Base-by-base conservation (phyloP, 1,140 invertebrate species). In the Listronotus oregonensis region DNA sequence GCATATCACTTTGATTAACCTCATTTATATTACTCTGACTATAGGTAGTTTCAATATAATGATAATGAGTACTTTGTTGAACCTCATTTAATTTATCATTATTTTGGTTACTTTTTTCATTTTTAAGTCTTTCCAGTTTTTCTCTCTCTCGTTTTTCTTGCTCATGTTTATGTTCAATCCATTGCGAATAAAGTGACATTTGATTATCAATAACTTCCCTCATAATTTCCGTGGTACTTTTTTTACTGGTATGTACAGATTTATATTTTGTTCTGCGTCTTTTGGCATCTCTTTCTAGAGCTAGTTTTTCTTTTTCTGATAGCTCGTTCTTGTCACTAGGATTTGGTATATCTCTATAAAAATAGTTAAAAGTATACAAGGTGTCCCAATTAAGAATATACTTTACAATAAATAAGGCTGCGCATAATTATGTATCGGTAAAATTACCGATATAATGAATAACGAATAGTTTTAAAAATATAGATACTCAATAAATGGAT, bases 141-240 rank as follows among this genome's bases (percentile, higher is more conserved):
- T 64, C 62, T 44, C 56, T 64, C 18, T 64, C 62, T 27, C 15
- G 11, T 42, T 15, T 21, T 50, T 64, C 52, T 21, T 56, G 34
- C 27, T 59, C 49, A 17, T 72, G 61, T 67, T 69, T 66, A 42
- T 43, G 46, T 39, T 60, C 50, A 12, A 66, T 32, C 64, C 64
- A 76, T 8, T 77, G 73, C 47, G 50, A 56, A 54, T 77, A 78
- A 42, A 73, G 31, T 37, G 73, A 72, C 77, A 78, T 79, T 65
- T 89, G 87, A 32, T 85, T 83, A 56, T 81, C 78, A 55, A 89
- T 87, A 7, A 89, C 81, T 74, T 87, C 85, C 9, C 85, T 80
- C 11, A 88, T 73, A 18, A 87, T 82, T 77, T 89, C 85, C 0
- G 80, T 83, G 27, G 88, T 83, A 59, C 84, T 87, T 68, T 84